phyloP scores from a whole-genome alignment of 2,113 vertebrate species.

The Mastomys coucha region DNA sequence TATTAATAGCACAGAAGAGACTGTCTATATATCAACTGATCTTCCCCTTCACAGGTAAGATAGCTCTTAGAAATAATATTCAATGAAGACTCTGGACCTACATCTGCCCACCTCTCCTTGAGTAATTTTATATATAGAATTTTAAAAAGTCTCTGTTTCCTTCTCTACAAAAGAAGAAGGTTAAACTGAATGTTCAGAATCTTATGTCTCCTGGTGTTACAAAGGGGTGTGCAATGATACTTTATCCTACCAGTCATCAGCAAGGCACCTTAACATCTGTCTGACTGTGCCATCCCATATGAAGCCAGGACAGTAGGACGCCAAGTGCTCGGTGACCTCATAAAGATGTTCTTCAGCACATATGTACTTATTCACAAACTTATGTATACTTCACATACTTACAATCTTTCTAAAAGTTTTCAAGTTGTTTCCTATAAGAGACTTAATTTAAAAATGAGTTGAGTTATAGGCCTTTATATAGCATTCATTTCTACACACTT shows the following conservation, averaged over 20 bases:
- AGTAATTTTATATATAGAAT: not conserved
- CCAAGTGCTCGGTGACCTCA: not conserved
- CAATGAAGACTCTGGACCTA: not conserved
- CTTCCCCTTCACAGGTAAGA: not conserved
- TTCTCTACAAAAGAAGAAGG: constrained; percentile 6
- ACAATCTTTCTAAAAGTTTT: constrained; percentile 57
- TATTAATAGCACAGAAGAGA: not conserved
- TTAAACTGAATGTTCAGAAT: constrained; percentile 9
- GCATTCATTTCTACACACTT: constrained; percentile 72
- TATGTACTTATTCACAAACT: no score
- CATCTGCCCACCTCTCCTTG: not conserved
- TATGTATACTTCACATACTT: not conserved
- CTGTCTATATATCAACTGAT: not conserved
- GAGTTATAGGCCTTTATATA: constrained; percentile 76
- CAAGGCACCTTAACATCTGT: not conserved
- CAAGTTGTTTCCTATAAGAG: constrained; percentile 68
- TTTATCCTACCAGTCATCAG: not conserved
- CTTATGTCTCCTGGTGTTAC: constrained; percentile 19
- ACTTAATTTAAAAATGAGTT: constrained; percentile 78
- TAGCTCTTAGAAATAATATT: not conserved
- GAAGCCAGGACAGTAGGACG: not conserved
- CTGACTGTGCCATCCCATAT: not conserved
- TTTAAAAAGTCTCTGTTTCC: constrained; percentile 39
- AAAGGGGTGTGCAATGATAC: not conserved
- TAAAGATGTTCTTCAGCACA: constrained; percentile 27